Evolutionary conservation across 2,113 vertebrate genomes (phyloP), one percentile per base, ranked within the genome.

Genomic region (Festucalex cinctus): DNA sequence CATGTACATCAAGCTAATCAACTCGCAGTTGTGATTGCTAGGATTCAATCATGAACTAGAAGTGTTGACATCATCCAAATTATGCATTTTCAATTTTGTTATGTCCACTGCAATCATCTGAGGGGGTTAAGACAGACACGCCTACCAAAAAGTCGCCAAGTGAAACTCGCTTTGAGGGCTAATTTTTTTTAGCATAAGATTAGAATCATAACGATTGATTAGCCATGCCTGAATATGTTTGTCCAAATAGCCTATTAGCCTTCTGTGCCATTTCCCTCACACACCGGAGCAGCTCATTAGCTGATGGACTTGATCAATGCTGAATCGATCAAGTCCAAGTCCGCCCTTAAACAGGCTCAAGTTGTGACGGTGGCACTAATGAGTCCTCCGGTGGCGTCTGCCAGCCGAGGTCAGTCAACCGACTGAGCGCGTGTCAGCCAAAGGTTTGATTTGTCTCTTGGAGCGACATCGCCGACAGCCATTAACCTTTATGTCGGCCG

Each of bases 281-380:
- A 54, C 12, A 9, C 26, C 6, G 26, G 17, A 26, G 32, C 26
- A 14, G 16, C 54, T 28, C 54, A 57, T 57, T 28, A 57, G 26
- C 54, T 19, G 54, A 57, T 32, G 54, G 22, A 43, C 60, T 62
- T 28, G 19, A 71, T 79, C 71, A 39, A 67, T 74, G 43, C 61
- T 54, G 56, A 65, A 79, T 71, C 66, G 74, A 79, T 68, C 66
- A 46, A 68, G 48, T 79, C 67, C 71, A 75, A 79, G 66, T 77
- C 5, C 16, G 16, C 51, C 41, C 49, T n/a, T 66, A 80, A 82
- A 75, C 51, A 60, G 72, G 74, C 63, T 68, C n/a, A 17, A 68
- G 14, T 37, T 49, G 56, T 63, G 36, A 48, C 26, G 57, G 62
- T 69, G 70, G 66, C 58, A 60, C 70, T 62, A 65, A 73, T 76